Percentiles rank a stretch among this genome's conserved stretches.
phyloP scores from a whole-genome alignment of 2,797 vertebrate species.

The Characodon lateralis region DNA sequence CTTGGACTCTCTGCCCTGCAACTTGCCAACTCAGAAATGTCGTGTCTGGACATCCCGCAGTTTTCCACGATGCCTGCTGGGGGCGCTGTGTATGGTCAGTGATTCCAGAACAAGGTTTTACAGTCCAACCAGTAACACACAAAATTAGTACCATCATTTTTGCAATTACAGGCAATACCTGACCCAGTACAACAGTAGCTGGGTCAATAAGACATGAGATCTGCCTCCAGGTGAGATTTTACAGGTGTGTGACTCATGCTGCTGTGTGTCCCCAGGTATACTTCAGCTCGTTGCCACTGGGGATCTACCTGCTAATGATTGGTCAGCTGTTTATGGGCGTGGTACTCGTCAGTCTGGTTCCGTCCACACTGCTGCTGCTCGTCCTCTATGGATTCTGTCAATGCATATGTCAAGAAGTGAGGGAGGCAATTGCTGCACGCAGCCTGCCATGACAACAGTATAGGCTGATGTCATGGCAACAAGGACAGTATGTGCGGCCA shows the following conservation, averaged over 20 bases:
- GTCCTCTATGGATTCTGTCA: constrained; percentile 89
- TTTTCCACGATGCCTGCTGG: constrained; percentile 86
- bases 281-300: constrained; percentile 90
- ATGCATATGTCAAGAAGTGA: constrained; percentile 86
- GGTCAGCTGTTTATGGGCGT: constrained; percentile 86
- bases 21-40: constrained; percentile 79
- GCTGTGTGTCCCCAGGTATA: constrained; percentile 70
- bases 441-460: constrained; percentile 35
- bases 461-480: constrained; percentile 7
- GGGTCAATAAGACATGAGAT: not conserved
- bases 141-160: not conserved
- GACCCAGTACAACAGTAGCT: not conserved
- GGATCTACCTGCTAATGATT: constrained; percentile 91
- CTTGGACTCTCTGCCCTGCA: constrained; percentile 81
- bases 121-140: not conserved
- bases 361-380: constrained; percentile 88
- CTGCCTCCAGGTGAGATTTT: not conserved
- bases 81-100: constrained; percentile 85
- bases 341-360: constrained; percentile 87
- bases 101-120: not conserved
- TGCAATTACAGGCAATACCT: not conserved
- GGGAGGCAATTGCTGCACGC: constrained; percentile 66
- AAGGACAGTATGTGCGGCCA: not conserved
- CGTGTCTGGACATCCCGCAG: constrained; percentile 79
- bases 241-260: constrained; percentile 9